phyloP scores from a whole-genome alignment of 2,888 invertebrate species.

The Pseudanteris insignis region DNA sequence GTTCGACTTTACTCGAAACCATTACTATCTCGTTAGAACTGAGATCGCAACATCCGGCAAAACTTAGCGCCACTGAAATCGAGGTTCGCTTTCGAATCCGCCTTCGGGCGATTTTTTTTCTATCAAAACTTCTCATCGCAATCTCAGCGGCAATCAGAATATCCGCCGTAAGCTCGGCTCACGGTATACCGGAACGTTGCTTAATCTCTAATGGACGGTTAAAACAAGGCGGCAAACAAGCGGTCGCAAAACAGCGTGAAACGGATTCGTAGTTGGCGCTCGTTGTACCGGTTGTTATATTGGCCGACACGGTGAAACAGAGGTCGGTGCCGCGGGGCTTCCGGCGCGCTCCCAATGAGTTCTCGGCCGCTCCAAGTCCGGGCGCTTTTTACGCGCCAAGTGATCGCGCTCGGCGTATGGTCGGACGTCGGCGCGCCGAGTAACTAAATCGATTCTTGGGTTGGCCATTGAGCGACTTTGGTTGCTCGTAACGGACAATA shows the following conservation, averaged over 20 bases:
- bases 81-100: not conserved
- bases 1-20: too few species aligned
- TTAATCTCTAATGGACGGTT: constrained; percentile 24
- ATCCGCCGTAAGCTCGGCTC: constrained; percentile 13
- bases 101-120: constrained; percentile 3
- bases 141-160: constrained; percentile 12
- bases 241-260: constrained; percentile 3
- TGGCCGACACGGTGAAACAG: not conserved
- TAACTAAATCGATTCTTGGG: constrained; percentile 16
- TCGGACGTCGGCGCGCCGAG: constrained; percentile 13
- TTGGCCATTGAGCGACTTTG: constrained; percentile 17
- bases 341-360: too few species aligned
- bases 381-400: constrained; percentile 10
- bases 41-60: too few species aligned
- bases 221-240: constrained; percentile 6
- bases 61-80: too few species aligned
- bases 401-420: constrained; percentile 14
- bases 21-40: too few species aligned
- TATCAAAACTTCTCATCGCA: constrained; percentile 5
- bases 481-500: constrained; percentile 9
- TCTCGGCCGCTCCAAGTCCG: too few species aligned
- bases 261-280: too few species aligned
- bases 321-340: too few species aligned
- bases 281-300: constrained; percentile 1
- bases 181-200: constrained; percentile 13